Percentiles rank a stretch among this genome's conserved stretches.
These are phyloP conservation scores for Nomada fabriciana DNA, from an alignment of 2,888 invertebrate species.

Conservation along the genomic window DNA sequence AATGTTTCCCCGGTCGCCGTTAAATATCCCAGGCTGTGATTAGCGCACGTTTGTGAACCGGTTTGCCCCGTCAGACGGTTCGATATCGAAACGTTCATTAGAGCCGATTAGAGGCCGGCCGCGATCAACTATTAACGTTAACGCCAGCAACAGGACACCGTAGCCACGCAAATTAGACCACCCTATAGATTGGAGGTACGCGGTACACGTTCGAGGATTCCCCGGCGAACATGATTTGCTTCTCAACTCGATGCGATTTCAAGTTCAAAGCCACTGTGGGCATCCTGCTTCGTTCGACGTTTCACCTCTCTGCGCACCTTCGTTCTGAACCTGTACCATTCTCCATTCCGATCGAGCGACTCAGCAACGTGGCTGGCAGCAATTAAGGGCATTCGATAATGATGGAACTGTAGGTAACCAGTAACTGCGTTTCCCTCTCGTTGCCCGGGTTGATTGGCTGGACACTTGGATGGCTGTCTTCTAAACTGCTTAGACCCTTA, in stretches of 20 bases:
- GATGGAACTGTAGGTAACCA: constrained; percentile 63
- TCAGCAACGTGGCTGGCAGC: constrained; percentile 52
- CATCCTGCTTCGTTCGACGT: constrained; percentile 15
- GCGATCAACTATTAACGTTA: constrained; percentile 43
- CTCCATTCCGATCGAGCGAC: constrained; percentile 28
- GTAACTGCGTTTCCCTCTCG: constrained; percentile 38
- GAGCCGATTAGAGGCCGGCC: constrained; percentile 21
- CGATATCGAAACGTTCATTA: constrained; percentile 45
- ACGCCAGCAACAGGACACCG: neutral
- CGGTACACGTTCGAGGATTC: constrained; percentile 60
- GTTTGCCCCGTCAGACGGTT: constrained; percentile 1
- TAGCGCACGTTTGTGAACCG: constrained; percentile 20
- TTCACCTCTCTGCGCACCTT: constrained; percentile 11
- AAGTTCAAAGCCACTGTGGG: constrained; percentile 66
- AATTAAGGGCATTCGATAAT: constrained; percentile 74
- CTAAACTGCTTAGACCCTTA: constrained; percentile 40
- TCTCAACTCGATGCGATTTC: constrained; percentile 61
- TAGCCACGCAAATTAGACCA: constrained; percentile 51
- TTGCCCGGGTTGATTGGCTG: neutral
- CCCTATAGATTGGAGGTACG: constrained; percentile 55
- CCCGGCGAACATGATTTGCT: constrained; percentile 66
- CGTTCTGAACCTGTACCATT: constrained; percentile 4
- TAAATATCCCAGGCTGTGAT: neutral
- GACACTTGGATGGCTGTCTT: neutral
- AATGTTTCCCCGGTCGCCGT: neutral